These are phyloP conservation scores for Plutomurus gul DNA, from an alignment of 1,140 invertebrate genomes.

Conservation along the genomic window DNA sequence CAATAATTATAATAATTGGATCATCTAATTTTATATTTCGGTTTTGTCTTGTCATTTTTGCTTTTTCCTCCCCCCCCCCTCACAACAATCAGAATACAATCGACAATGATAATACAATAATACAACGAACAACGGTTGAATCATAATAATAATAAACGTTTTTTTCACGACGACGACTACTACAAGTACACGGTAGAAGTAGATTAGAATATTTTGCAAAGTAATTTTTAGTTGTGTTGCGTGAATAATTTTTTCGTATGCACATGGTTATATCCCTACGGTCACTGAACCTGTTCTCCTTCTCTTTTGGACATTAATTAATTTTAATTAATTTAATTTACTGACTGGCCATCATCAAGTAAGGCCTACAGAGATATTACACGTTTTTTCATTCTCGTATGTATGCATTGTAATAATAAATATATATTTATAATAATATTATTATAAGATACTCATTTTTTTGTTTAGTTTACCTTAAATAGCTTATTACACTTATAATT, in stretches of 20 bases:
- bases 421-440: conserved; percentile 28
- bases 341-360: conserved; percentile 13
- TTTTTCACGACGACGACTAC: not conserved
- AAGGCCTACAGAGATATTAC: conserved; percentile 22
- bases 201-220: not conserved
- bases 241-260: not conserved
- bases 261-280: conserved; percentile 2
- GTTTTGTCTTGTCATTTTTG: not conserved
- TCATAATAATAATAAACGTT: not conserved
- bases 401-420: conserved; percentile 28
- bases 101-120: not conserved
- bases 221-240: not conserved
- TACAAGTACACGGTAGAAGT: not conserved
- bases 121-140: not conserved
- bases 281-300: not conserved
- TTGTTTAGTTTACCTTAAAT: not conserved
- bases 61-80: not conserved
- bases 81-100: not conserved
- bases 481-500: too few species aligned
- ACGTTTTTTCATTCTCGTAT: conserved; percentile 13
- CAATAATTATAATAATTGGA: too few species aligned
- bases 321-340: not conserved
- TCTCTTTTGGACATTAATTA: not conserved
- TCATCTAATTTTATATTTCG: too few species aligned
- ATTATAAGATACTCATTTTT: conserved; percentile 13